phyloP scores from a whole-genome alignment of 2,888 invertebrate species.

The Sinohyriopsis cumingii region DNA sequence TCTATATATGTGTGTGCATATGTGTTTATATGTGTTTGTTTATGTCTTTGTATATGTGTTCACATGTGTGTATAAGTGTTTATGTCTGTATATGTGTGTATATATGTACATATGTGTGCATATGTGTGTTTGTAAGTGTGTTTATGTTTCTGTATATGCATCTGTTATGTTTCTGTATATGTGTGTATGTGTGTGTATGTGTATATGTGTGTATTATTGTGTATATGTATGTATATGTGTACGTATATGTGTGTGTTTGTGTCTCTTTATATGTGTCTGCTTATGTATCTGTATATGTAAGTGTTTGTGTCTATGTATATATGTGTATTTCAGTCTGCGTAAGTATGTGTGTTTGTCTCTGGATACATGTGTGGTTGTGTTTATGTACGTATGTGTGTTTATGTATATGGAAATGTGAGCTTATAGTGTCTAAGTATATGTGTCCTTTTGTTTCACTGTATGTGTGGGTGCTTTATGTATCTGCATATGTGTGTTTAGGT shows the following conservation, averaged over 20 bases:
- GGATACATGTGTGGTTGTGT: constrained; percentile 1
- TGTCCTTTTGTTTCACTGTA: not conserved
- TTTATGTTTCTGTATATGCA: constrained; percentile 5
- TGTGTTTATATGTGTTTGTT: no score
- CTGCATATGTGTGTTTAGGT: constrained; percentile 3
- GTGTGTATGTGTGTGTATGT: constrained; percentile 8
- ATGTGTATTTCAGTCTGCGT: constrained; percentile 3
- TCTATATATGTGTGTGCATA: no score
- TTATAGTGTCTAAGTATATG: not conserved
- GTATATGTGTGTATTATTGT: no score
- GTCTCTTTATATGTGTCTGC: no score
- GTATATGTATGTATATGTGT: no score
- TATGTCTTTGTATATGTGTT: no score
- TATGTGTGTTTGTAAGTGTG: constrained; percentile 3
- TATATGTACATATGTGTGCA: no score
- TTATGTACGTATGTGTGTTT: constrained; percentile 1
- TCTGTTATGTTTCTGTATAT: constrained; percentile 11
- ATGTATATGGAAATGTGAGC: constrained; percentile 1
- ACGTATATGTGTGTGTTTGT: no score
- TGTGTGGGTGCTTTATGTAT: constrained; percentile 5
- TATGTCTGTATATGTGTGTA: no score
- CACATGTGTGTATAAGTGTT: no score
- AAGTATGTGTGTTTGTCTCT: constrained; percentile 4
- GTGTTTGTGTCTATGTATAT: no score
- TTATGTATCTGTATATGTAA: no score